These are phyloP conservation scores for Colletes collaris DNA, from an alignment of 2,888 invertebrate species.

Conservation along the genomic window DNA sequence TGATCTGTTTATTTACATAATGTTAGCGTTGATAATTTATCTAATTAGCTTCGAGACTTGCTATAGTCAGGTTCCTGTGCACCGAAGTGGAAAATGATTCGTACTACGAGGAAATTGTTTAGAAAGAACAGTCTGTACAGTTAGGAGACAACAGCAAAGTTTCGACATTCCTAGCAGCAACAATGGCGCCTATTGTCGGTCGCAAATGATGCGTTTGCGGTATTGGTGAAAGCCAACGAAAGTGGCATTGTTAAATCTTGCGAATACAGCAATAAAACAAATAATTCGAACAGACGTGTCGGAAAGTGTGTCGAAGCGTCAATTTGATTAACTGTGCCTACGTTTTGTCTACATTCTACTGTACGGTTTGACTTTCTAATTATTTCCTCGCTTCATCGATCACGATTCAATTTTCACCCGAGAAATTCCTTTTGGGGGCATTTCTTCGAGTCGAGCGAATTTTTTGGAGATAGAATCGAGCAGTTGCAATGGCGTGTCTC, in stretches of 20 bases:
- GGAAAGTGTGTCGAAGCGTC: constrained; percentile 21
- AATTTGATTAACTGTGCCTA: constrained; percentile 5
- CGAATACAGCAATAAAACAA: neutral
- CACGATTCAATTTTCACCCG: neutral
- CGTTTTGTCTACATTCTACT: neutral
- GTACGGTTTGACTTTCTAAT: constrained; percentile 4
- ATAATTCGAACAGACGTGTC: constrained; percentile 9
- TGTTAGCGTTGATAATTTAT: too few species aligned
- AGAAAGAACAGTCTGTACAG: too few species aligned
- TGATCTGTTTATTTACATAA: too few species aligned
- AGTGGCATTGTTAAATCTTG: neutral
- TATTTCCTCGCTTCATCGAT: neutral
- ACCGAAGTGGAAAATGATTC: too few species aligned
- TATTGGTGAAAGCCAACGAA: constrained; percentile 36
- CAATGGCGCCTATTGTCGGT: neutral
- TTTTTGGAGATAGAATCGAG: neutral
- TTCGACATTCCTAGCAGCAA: neutral
- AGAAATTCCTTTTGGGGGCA: neutral
- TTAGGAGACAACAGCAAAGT: neutral
- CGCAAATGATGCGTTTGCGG: neutral
- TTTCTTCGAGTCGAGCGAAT: neutral
- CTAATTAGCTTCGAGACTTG: too few species aligned
- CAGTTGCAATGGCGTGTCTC: too few species aligned
- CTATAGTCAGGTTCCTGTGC: too few species aligned
- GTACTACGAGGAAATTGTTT: too few species aligned